Percentiles rank a stretch among this genome's conserved stretches.
Conservation (phyloP, 2,797 vertebrate genomes). For the Glossophaga mutica region DNA sequence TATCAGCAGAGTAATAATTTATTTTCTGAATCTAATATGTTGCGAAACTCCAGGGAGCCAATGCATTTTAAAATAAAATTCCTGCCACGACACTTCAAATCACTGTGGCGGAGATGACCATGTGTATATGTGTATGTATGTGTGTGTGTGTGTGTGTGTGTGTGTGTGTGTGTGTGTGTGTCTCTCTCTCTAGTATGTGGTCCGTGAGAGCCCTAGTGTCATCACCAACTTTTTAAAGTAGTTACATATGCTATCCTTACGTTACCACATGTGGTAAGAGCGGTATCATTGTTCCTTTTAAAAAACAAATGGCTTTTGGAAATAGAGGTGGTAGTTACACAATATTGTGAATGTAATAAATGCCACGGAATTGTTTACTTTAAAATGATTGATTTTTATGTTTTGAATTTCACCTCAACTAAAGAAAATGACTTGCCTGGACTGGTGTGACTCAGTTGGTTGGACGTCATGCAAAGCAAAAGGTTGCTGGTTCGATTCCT, state of each 20-base stretch:
- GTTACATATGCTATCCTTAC: neutral
- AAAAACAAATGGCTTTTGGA: neutral
- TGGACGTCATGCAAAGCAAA: neutral
- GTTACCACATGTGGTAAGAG: neutral
- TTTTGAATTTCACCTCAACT: neutral
- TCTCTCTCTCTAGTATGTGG: neutral
- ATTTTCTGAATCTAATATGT: conserved; percentile 30
- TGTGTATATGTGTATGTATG: neutral
- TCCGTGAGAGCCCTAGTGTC: neutral
- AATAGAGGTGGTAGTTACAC: neutral
- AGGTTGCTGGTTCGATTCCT: neutral
- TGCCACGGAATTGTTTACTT: neutral
- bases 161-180: too few species aligned
- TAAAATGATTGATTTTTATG: neutral
- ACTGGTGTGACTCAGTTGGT: neutral
- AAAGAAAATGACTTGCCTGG: neutral
- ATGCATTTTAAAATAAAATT: conserved; percentile 34
- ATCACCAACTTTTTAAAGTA: neutral
- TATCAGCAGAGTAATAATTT: neutral
- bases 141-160: neutral
- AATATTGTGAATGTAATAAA: neutral
- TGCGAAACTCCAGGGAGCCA: neutral
- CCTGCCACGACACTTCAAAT: neutral
- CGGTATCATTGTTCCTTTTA: neutral
- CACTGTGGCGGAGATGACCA: neutral